Evolutionary conservation across 1,140 invertebrate genomes (phyloP).

Genomic region (Drosophila rufa): DNA sequence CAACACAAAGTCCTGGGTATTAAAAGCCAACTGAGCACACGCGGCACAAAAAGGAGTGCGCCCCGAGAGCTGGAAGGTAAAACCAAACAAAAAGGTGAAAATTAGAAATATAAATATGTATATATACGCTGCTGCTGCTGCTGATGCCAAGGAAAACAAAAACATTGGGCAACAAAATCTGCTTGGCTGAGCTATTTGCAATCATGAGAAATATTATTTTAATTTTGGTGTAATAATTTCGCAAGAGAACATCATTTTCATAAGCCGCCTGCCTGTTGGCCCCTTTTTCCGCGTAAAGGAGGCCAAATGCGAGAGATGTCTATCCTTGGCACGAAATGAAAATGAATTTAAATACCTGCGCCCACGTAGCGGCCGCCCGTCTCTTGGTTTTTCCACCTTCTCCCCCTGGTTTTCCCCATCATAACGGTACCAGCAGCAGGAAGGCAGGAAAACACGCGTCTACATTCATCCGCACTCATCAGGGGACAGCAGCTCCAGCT

Average conservation of each 20-base stretch:
- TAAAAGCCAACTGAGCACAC: slow-evolving; percentile 53
- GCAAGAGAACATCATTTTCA: slow-evolving; percentile 69
- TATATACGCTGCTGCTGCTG: slow-evolving; percentile 2
- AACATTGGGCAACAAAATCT: slow-evolving; percentile 29
- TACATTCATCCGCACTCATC: slow-evolving; percentile 30
- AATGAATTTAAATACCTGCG: slow-evolving; percentile 80
- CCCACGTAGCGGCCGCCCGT: slow-evolving; percentile 13
- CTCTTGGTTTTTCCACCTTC: slow-evolving; percentile 1
- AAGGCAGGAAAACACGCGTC: slow-evolving; percentile 45
- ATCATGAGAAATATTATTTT: slow-evolving; percentile 81
- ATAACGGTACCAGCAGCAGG: slow-evolving; percentile 35
- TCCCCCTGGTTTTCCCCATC: slow-evolving; percentile 13
- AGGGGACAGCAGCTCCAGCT: slow-evolving; percentile 7
- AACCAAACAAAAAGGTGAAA: slow-evolving; percentile 71
- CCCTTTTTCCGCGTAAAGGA: slow-evolving; percentile 27
- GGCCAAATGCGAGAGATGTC: slow-evolving; percentile 58
- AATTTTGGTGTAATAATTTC: slow-evolving; percentile 73
- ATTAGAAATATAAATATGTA: slow-evolving; percentile 68
- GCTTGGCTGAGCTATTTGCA: slow-evolving; percentile 73
- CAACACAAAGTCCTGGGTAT: slow-evolving; percentile 28
- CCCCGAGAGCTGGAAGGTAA: slow-evolving; percentile 20
- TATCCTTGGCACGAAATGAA: slow-evolving; percentile 65
- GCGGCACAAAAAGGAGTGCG: slow-evolving; percentile 49
- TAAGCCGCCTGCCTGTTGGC: slow-evolving; percentile 3
- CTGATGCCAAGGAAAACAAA: slow-evolving; percentile 26